Conservation (phyloP, 53 echinoderm and acorn worm species). For the Patiria pectinifera region DNA sequence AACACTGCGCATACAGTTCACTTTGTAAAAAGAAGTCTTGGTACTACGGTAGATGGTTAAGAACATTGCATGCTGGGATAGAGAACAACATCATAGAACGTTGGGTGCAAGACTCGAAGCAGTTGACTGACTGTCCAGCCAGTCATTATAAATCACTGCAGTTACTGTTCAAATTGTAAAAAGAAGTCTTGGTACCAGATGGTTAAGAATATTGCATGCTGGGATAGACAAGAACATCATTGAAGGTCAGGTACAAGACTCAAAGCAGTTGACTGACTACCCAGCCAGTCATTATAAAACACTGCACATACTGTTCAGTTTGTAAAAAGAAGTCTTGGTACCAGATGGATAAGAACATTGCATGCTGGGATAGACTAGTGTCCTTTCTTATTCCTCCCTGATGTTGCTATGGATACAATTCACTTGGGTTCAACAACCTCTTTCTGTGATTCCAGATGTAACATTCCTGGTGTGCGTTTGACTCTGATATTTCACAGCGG, state of each 20-base stretch:
- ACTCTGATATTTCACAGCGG: not conserved
- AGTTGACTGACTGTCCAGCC: conserved; percentile 18
- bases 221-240: conserved; percentile 3
- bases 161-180: not conserved
- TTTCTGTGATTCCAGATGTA: conserved; percentile 21
- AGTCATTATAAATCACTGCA: not conserved
- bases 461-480: conserved; percentile 39
- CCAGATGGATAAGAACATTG: not conserved
- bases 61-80: conserved; percentile 20
- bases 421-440: not conserved
- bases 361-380: conserved; percentile 16
- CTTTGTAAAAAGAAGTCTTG: conserved; percentile 6
- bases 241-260: conserved; percentile 31
- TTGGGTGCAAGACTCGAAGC: conserved; percentile 29
- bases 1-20: not conserved
- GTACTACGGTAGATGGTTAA: conserved; percentile 15
- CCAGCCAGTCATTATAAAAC: not conserved
- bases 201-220: not conserved
- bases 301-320: not conserved
- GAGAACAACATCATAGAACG: not conserved
- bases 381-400: not conserved
- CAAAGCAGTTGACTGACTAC: not conserved
- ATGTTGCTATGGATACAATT: conserved; percentile 43
- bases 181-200: conserved; percentile 43
- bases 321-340: conserved; percentile 29